phyloP scores from a whole-genome alignment of 2,797 vertebrate genomes.

The Danio albolineatus region DNA sequence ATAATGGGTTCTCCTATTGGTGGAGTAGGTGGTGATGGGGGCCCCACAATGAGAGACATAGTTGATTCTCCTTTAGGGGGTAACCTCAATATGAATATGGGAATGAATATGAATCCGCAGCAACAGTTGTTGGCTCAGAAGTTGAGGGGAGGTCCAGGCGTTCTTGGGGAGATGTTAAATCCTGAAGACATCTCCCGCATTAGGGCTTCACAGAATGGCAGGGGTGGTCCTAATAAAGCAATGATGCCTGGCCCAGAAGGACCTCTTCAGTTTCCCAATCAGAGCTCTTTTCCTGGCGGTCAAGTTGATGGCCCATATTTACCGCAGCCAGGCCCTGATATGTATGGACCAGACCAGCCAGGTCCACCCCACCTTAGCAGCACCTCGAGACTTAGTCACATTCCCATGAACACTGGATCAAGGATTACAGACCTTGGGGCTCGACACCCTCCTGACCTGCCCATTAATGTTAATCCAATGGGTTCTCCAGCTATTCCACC shows the following conservation, averaged over 20 bases:
- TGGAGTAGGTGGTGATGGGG: conserved; percentile 62
- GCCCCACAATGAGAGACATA: conserved; percentile 86
- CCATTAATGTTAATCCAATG: conserved; percentile 88
- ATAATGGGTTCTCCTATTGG: conserved; percentile 88
- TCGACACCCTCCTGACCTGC: conserved; percentile 87
- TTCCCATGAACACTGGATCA: conserved; percentile 83
- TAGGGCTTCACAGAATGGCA: conserved; percentile 81
- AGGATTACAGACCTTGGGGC: conserved; percentile 80
- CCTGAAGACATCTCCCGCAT: conserved; percentile 86
- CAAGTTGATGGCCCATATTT: conserved; percentile 83
- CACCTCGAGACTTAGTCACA: conserved; percentile 90
- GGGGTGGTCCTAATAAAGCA: conserved; percentile 80
- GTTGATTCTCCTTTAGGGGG: conserved; percentile 85
- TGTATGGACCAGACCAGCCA: conserved; percentile 88
- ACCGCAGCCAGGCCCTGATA: conserved; percentile 83
- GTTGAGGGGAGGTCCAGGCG: conserved; percentile 81
- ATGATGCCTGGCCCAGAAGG: conserved; percentile 82
- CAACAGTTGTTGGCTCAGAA: conserved; percentile 91
- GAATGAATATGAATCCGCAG: conserved; percentile 87
- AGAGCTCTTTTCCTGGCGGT: conserved; percentile 84
- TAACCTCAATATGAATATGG: conserved; percentile 87
- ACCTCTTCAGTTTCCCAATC: conserved; percentile 82
- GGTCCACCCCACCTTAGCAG: conserved; percentile 79
- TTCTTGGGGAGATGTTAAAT: conserved; percentile 78
- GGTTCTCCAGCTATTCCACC: conserved; percentile 86